Conservation (phyloP, 2,888 invertebrate species). For the Papilio gigon region DNA sequence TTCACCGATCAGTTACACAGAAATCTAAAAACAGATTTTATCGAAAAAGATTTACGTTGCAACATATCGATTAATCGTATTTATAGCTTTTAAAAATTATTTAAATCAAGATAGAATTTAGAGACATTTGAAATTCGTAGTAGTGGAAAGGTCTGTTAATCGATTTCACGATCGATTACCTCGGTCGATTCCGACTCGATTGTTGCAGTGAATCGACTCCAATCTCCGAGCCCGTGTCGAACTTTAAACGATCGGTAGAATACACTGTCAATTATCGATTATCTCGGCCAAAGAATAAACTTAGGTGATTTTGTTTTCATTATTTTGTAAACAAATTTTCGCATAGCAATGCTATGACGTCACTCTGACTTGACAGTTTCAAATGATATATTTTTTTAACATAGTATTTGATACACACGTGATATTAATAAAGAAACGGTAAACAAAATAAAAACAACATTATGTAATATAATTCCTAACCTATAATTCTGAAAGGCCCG, state of each 20-base stretch:
- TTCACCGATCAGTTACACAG: slow-evolving; percentile 1
- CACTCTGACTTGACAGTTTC: not conserved
- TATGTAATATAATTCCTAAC: slow-evolving; percentile 24
- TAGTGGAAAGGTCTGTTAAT: not conserved
- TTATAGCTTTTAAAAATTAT: not conserved
- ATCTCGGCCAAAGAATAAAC: not conserved
- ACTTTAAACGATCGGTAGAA: slow-evolving; percentile 12
- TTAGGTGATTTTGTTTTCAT: not conserved
- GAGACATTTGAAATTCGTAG: slow-evolving; percentile 11
- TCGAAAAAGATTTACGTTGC: not conserved
- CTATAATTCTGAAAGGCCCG: slow-evolving; percentile 12
- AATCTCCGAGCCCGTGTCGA: slow-evolving; percentile 10
- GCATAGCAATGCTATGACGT: not conserved
- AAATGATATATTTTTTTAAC: too few species aligned
- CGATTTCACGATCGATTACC: slow-evolving; percentile 15
- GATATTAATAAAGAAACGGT: slow-evolving; percentile 5
- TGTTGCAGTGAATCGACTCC: slow-evolving; percentile 7
- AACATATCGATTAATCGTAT: not conserved
- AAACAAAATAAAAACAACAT: not conserved
- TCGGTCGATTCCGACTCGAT: slow-evolving; percentile 14
- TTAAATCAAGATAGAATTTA: not conserved
- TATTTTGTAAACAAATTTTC: not conserved
- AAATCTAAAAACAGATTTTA: not conserved
- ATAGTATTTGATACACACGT: too few species aligned
- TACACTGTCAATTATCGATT: slow-evolving; percentile 19